A percentile compares a stretch with the other conserved stretches of the same genome.
Evolutionary conservation across 2,797 vertebrate genomes (phyloP).

Genomic region (Holocentrus rufus): DNA sequence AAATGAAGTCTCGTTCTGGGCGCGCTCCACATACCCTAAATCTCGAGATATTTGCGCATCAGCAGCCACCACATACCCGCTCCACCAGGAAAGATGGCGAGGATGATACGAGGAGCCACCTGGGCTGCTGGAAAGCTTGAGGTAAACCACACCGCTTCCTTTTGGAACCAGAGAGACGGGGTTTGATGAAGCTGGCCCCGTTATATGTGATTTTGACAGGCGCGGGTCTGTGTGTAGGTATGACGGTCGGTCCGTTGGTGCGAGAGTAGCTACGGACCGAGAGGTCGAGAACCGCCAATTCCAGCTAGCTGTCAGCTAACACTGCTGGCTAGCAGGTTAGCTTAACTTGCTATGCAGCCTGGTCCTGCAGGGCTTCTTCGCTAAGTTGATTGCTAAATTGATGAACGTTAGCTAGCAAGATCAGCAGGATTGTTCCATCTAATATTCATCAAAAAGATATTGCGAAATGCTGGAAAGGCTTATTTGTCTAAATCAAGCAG

Average conservation of each 20-base stretch:
- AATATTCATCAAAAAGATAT: fast-evolving
- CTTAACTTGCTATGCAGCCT: not conserved
- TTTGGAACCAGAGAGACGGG: fast-evolving
- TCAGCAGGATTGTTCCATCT: not conserved
- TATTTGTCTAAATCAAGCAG: not conserved
- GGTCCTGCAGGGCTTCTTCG: not conserved
- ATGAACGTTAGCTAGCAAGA: too few species aligned
- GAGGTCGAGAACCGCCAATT: conserved; percentile 70
- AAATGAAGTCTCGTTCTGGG: conserved; percentile 31
- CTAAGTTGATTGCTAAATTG: not conserved
- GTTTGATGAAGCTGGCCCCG: not conserved
- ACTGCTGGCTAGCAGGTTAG: conserved; percentile 28
- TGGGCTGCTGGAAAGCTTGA: not conserved
- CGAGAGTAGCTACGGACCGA: not conserved
- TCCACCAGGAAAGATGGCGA: conserved; percentile 55
- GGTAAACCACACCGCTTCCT: not conserved
- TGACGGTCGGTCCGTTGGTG: too few species aligned
- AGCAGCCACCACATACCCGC: conserved; percentile 17
- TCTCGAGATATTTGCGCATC: conserved; percentile 57
- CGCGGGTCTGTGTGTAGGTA: not conserved
- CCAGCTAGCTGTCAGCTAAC: conserved; percentile 69
- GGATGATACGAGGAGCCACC: conserved; percentile 30
- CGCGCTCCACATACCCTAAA: not conserved
- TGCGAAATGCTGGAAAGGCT: fast-evolving
- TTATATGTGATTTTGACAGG: not conserved